A percentile compares a stretch with the other conserved stretches of the same genome.
phyloP scores from a whole-genome alignment of 2,113 vertebrate genomes.

The Anhinga anhinga region DNA sequence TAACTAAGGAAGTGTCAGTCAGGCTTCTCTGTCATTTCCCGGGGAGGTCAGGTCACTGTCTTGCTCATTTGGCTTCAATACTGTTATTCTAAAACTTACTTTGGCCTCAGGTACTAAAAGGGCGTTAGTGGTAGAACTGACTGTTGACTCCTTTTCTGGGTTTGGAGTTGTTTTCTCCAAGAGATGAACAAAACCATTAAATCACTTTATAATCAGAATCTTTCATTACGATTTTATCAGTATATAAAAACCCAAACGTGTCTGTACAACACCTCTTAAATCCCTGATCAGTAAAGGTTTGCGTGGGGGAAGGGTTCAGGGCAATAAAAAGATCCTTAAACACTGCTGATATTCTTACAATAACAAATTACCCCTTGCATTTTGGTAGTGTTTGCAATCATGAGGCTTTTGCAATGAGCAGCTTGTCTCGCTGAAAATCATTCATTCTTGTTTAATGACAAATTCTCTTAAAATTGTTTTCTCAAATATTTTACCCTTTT shows the following conservation, averaged over 20 bases:
- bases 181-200: background rate
- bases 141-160: background rate
- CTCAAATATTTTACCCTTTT: constrained; percentile 9
- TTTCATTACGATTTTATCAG: background rate
- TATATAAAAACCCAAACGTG: background rate
- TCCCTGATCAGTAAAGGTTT: background rate
- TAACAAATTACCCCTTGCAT: background rate
- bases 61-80: background rate
- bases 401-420: background rate
- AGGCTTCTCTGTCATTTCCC: background rate
- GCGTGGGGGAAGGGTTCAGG: background rate
- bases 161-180: background rate
- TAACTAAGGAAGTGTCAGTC: background rate
- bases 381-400: background rate
- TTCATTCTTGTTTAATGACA: background rate
- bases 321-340: background rate
- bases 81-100: background rate
- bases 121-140: background rate
- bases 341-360: background rate
- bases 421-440: background rate
- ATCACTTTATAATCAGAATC: background rate
- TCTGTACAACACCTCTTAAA: background rate
- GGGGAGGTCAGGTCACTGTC: background rate
- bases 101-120: background rate
- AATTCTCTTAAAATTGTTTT: background rate